Evolutionary conservation across 2,888 invertebrate genomes (phyloP).

Genomic region (Muscina levida): DNA sequence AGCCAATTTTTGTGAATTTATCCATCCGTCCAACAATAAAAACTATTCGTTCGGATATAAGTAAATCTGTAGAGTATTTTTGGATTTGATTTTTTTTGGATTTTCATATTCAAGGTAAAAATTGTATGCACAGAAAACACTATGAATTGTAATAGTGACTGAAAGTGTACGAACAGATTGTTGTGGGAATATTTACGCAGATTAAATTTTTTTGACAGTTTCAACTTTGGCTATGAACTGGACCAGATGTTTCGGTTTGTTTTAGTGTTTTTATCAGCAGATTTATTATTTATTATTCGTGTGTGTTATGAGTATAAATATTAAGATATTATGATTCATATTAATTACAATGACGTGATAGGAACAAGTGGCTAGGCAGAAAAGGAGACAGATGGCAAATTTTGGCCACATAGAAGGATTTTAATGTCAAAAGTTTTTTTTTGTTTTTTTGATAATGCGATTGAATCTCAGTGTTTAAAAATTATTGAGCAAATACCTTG

Average conservation of each 20-base stretch:
- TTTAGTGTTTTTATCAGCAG: neutral
- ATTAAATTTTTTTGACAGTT: constrained; percentile 28
- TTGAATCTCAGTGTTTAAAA: too few relatives aligned
- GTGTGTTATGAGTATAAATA: too few relatives aligned
- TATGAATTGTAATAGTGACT: constrained; percentile 16
- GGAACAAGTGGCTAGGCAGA: too few relatives aligned
- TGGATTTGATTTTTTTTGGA: constrained; percentile 19
- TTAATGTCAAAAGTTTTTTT: too few relatives aligned
- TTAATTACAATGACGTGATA: too few relatives aligned
- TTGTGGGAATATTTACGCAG: constrained; percentile 3
- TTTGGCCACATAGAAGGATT: too few relatives aligned
- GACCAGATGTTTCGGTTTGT: constrained; percentile 8
- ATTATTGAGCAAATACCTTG: too few relatives aligned
- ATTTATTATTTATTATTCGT: constrained; percentile 21
- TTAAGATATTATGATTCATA: constrained; percentile 23
- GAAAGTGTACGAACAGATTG: neutral
- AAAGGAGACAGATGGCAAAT: too few relatives aligned
- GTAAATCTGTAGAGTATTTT: constrained; percentile 20
- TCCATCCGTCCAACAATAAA: neutral
- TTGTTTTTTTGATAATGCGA: too few relatives aligned
- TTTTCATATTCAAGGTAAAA: constrained; percentile 31
- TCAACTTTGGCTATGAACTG: constrained; percentile 18
- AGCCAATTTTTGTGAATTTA: constrained; percentile 1
- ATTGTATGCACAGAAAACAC: neutral
- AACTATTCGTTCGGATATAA: neutral